Conservation (phyloP, 2,888 invertebrate genomes). For the Melitaea athalia region DNA sequence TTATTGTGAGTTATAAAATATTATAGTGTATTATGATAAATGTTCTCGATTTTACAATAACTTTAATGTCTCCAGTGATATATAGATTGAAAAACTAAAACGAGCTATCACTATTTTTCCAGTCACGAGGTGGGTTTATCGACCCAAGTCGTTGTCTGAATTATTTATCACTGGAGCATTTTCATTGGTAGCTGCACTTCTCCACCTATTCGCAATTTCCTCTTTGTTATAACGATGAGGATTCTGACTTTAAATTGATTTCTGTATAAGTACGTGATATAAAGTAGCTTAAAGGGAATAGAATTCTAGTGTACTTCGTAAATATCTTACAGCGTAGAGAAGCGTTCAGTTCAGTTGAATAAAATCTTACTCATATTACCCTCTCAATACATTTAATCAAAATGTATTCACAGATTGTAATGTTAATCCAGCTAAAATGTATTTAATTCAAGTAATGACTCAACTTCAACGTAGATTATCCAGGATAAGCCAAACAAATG, state of each 20-base stretch:
- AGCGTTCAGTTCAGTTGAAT: neutral
- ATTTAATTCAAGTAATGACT: neutral
- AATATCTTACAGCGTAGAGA: neutral
- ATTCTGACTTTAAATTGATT: neutral
- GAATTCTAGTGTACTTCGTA: neutral
- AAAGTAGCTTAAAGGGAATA: neutral
- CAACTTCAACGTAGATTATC: neutral
- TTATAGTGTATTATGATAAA: no score
- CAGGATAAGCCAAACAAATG: neutral
- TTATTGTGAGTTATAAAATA: neutral
- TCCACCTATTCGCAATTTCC: constrained; percentile 40
- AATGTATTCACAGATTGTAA: neutral
- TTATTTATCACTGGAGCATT: constrained; percentile 57
- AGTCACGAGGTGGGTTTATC: constrained; percentile 61
- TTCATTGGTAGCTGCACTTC: constrained; percentile 39
- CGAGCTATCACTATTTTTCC: constrained; percentile 55
- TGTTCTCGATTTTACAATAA: constrained; percentile 13
- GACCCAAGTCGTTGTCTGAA: constrained; percentile 59
- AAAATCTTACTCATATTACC: neutral
- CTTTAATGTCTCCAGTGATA: constrained; percentile 18
- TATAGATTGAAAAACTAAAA: constrained; percentile 45
- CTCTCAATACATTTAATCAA: neutral
- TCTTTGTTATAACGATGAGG: constrained; percentile 13
- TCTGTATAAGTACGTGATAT: neutral
- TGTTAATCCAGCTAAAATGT: neutral